These are phyloP conservation scores for Drosophila sproati DNA, from an alignment of 1,140 invertebrate genomes.

Conservation along the genomic window DNA sequence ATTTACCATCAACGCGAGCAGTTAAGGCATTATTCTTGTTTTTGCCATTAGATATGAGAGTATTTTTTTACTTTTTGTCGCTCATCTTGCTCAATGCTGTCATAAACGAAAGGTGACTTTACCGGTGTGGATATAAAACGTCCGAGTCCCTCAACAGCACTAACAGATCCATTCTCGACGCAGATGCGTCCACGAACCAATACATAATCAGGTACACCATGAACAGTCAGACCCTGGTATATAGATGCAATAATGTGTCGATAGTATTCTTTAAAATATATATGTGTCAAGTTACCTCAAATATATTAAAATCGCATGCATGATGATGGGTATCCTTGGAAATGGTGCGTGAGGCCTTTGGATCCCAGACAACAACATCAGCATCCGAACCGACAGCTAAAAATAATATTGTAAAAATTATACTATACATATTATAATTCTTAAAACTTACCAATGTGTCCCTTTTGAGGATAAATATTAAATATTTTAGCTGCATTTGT, in stretches of 20 bases:
- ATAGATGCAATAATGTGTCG: neutral
- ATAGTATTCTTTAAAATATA: neutral
- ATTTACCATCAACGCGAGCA: conserved; percentile 89
- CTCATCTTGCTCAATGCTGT: conserved; percentile 66
- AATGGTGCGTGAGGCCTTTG: conserved; percentile 92
- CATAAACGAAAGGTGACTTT: conserved; percentile 85
- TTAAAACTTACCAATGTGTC: conserved; percentile 88
- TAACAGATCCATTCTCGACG: conserved; percentile 94
- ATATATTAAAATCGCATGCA: conserved; percentile 98
- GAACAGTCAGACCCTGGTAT: conserved; percentile 89
- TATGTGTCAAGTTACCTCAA: conserved; percentile 87
- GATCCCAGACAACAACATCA: conserved; percentile 99
- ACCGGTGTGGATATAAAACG: conserved; percentile 85
- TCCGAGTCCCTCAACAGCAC: conserved; percentile 92
- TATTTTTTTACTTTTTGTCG: conserved; percentile 53
- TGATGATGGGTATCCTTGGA: conserved; percentile 97
- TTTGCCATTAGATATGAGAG: conserved; percentile 67
- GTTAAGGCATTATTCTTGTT: conserved; percentile 86
- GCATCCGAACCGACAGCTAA: conserved; percentile 95
- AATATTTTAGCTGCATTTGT: conserved; percentile 99
- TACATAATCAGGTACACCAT: conserved; percentile 95
- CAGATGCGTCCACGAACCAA: conserved; percentile 96
- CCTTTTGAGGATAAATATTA: conserved; percentile 98
- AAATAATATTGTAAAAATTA: neutral
- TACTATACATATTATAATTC: neutral